Percentiles rank a stretch among this genome's conserved stretches.
These are phyloP conservation scores for Pteromalus puparum DNA, from an alignment of 1,140 invertebrate species.

Conservation along the genomic window DNA sequence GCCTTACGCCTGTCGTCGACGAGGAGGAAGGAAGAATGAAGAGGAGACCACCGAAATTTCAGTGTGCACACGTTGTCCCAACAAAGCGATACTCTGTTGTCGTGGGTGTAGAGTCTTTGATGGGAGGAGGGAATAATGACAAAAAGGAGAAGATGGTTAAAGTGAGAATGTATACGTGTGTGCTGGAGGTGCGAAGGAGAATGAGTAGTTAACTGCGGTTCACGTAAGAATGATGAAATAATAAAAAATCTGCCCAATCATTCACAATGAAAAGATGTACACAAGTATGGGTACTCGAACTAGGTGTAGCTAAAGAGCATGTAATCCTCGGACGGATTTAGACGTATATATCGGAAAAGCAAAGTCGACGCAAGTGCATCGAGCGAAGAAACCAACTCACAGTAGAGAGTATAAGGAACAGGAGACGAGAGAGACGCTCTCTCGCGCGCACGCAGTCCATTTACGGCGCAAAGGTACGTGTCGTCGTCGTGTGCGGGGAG, in stretches of 20 bases:
- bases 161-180: too few species aligned
- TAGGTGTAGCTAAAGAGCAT: background rate
- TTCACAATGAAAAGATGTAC: background rate
- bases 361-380: too few species aligned
- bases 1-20: background rate
- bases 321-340: background rate
- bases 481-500: conserved; percentile 51
- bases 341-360: too few species aligned
- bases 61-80: conserved; percentile 17
- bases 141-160: background rate
- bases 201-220: background rate
- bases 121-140: background rate
- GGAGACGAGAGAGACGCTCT: conserved; percentile 54
- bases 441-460: conserved; percentile 37
- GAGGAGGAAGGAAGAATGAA: background rate
- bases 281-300: background rate
- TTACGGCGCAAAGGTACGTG: conserved; percentile 37
- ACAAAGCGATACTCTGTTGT: conserved; percentile 25
- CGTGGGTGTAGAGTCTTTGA: background rate
- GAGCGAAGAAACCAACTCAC: too few species aligned
- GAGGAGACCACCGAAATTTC: conserved; percentile 14
- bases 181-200: background rate
- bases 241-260: background rate
- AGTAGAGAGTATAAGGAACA: background rate
- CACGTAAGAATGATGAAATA: background rate